Base-by-base conservation (phyloP, 2,113 vertebrate genomes). In the Calidris pygmaea region DNA sequence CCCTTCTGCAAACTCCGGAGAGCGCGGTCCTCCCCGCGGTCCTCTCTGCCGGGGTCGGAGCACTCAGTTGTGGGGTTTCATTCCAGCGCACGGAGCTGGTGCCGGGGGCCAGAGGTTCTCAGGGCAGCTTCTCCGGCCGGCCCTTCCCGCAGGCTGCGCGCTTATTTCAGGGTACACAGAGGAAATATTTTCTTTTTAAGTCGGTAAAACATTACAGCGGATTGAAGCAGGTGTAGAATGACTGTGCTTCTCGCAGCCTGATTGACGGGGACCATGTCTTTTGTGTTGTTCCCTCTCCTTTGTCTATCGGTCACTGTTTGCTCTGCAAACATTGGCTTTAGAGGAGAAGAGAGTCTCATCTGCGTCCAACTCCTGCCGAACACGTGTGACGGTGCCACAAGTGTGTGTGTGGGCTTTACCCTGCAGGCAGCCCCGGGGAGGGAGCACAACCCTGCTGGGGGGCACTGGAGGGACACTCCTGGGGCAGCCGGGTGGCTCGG, bases 1-100 rank as follows among this genome's bases (percentile, higher is more conserved):
- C 84, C 87, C 89, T 41, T 91, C 94, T 65, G 70, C 87, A 91
- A 85, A 95, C 87, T 68, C 77, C 74, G 89, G 65, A 48, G 62
- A 85, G 74, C 4, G 0, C 24, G 23, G 23, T 78, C 26, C 66
- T 89, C 77, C 87, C 95, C 24, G 30, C 0, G 5, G 76, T 24
- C 65, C 39, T 3, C 24, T 53, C 72, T 50, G 66, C 21, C 60
- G 14, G 76, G 24, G 17, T 30, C 0, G 1, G 72, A 92, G 60
- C 50, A 14, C 32, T 2, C 2, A 0, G 7, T 29, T 20, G 6
- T 12, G 39, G 24, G 24, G 5, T 32, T 67, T 74, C 45, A 7
- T 39, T 41, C 32, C 37, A 26, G 52, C 27, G 4, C 26, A 47
- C 9, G 52, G 52, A 29, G 52, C 52, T 29, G 52, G 52, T 5